Evolutionary conservation across 2,888 invertebrate genomes (phyloP), one percentile per base, ranked within the genome.

Genomic region (Trisateles emortualis): DNA sequence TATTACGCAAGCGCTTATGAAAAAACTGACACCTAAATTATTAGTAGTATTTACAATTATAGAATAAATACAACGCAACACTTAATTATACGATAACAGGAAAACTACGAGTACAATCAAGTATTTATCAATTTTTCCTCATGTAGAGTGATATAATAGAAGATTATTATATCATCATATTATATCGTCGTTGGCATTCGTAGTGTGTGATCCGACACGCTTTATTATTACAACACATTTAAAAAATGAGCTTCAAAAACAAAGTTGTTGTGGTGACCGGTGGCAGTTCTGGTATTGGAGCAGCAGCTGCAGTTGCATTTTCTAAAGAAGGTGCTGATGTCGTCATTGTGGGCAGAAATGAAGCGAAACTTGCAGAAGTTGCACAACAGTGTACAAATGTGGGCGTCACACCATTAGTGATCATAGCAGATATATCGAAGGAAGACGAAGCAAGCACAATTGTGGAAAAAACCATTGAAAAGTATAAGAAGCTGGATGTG

Each of bases 251-350:
- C 11, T 32, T 32, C 6, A 1, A 1, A 6, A 63, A 62, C 17
- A 78, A 82, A 74, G 74, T 79, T 0, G 82, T 81, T 0, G 45
- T 87, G 2, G 66, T 86, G 0, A 86, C 83, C 0, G 84, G 86
- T 0, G 76, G 74, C 0, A 83, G 84, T 44, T 78, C 84, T 0
- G 86, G 86, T 8, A 86, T 87, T n/a, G 87, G 87, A 1, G 86
- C 83, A 0, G 73, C 74, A 0, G 69, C 77, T 0, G 84, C 85
- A 0, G 55, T 69, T 0, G 42, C 61, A 22, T 84, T 86, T 30
- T 75, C 79, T 8, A 74, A 71, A 45, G 78, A 81, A 62, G 77
- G 79, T 0, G 85, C 86, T 0, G 24, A 9, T 2, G 42, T 51
- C 10, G 45, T 49, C 9, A 5, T 41, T 2, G 33, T 33, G 6